A percentile compares a stretch with the other conserved stretches of the same genome.
Evolutionary conservation across 2,797 vertebrate species (phyloP).

Genomic region (Otolemur crassicaudatus): DNA sequence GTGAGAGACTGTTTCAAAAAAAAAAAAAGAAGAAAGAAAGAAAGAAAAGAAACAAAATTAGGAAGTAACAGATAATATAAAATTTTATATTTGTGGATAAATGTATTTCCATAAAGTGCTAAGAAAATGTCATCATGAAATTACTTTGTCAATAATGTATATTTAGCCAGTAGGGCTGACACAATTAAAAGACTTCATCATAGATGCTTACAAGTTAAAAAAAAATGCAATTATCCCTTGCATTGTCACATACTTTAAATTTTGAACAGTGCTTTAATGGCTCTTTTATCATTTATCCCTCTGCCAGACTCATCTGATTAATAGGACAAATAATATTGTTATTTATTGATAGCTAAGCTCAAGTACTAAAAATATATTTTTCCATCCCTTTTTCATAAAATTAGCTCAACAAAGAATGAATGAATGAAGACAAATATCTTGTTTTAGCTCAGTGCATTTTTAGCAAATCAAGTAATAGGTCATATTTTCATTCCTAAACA

Average conservation of each 20-base stretch:
- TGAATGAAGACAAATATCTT: constrained; percentile 31
- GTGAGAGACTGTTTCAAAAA: not conserved
- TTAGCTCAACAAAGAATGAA: constrained; percentile 34
- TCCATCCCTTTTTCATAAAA: constrained; percentile 6
- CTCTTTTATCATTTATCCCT: constrained; percentile 32
- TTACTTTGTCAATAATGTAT: constrained; percentile 15
- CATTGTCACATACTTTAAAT: not conserved
- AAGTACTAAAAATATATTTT: constrained; percentile 32
- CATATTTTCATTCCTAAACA: constrained; percentile 12
- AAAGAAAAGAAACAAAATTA: not conserved
- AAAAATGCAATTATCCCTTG: not conserved
- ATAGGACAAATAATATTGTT: constrained; percentile 3
- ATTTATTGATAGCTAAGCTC: constrained; percentile 11
- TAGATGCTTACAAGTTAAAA: not conserved
- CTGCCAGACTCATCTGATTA: constrained; percentile 49
- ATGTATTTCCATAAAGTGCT: constrained; percentile 17
- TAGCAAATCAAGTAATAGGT: constrained; percentile 23
- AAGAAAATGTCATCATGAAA: not conserved
- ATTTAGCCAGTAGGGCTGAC: not conserved
- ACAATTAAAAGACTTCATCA: constrained; percentile 31
- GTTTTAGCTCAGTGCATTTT: constrained; percentile 19
- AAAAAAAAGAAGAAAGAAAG: no score
- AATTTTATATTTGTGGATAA: constrained; percentile 51
- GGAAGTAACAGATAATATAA: constrained; percentile 19
- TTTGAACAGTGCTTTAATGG: constrained; percentile 40